Conservation (phyloP, 23 tunicate species). For the Ciona savignyi region DNA sequence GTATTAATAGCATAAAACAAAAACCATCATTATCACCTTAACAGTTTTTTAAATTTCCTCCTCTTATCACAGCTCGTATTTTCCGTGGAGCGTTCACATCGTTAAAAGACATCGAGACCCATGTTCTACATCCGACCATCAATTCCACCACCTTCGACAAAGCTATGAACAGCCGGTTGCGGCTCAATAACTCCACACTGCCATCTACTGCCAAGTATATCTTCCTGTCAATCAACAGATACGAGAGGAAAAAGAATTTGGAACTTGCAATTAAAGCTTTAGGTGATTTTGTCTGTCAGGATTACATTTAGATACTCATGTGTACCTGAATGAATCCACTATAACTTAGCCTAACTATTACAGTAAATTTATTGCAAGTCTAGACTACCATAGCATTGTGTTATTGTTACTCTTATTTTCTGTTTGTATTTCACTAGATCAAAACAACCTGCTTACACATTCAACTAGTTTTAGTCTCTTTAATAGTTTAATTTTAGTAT, state of each 20-base stretch:
- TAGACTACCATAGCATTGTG: too few relatives aligned
- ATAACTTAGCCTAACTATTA: too few relatives aligned
- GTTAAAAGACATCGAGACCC: conserved; percentile 34
- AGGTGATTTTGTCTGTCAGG: too few relatives aligned
- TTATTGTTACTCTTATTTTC: too few relatives aligned
- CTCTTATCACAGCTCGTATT: conserved; percentile 14
- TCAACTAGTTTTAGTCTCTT: too few relatives aligned
- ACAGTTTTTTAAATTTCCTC: background rate
- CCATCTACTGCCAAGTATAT: conserved; percentile 19
- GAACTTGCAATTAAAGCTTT: conserved; percentile 68
- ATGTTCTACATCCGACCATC: conserved; percentile 79
- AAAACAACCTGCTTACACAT: too few relatives aligned
- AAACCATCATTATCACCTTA: background rate
- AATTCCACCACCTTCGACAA: conserved; percentile 52
- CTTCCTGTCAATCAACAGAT: conserved; percentile 85
- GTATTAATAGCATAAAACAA: too few relatives aligned
- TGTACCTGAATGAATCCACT: too few relatives aligned
- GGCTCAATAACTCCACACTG: background rate
- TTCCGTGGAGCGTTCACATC: conserved; percentile 68
- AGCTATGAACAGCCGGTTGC: conserved; percentile 2
- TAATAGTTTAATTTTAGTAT: too few relatives aligned
- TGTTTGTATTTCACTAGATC: too few relatives aligned
- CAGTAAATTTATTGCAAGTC: too few relatives aligned
- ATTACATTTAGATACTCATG: too few relatives aligned
- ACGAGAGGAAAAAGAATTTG: conserved; percentile 90